Evolutionary conservation across 2,113 vertebrate genomes (phyloP).

Genomic region (Aldabrachelys gigantea): DNA sequence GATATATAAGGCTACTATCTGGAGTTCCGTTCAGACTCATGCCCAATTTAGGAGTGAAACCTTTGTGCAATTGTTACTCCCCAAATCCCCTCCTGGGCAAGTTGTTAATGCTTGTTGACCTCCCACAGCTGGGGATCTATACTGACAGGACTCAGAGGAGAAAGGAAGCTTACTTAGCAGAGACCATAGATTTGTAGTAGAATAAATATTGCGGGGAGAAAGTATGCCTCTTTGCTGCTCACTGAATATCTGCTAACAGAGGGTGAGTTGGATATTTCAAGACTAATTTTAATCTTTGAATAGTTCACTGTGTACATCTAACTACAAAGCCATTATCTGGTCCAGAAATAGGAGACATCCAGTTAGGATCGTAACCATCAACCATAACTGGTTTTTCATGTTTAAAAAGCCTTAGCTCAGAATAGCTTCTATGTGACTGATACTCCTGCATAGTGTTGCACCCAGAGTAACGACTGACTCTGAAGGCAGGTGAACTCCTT

Average conservation of each 20-base stretch:
- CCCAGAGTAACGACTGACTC: not conserved
- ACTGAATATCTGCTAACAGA: conserved; percentile 47
- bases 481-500: too few relatives aligned
- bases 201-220: conserved; percentile 22
- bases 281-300: conserved; percentile 66
- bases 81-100: not conserved
- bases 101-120: not conserved
- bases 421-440: conserved; percentile 23
- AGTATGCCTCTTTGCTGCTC: conserved; percentile 30
- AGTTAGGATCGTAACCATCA: conserved; percentile 56
- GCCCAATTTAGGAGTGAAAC: not conserved
- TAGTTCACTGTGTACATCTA: conserved; percentile 54
- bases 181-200: not conserved
- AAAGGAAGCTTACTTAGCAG: not conserved
- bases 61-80: not conserved
- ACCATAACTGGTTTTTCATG: conserved; percentile 27
- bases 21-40: not conserved
- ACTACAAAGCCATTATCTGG: conserved; percentile 51
- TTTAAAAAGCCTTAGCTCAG: conserved; percentile 51
- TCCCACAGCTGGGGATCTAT: not conserved
- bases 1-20: too few relatives aligned
- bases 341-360: conserved; percentile 61
- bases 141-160: conserved; percentile 18
- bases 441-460: conserved; percentile 33
- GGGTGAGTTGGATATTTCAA: conserved; percentile 51